Conservation (phyloP, 2,888 invertebrate genomes). For the Rotaria magnacalcarata region DNA sequence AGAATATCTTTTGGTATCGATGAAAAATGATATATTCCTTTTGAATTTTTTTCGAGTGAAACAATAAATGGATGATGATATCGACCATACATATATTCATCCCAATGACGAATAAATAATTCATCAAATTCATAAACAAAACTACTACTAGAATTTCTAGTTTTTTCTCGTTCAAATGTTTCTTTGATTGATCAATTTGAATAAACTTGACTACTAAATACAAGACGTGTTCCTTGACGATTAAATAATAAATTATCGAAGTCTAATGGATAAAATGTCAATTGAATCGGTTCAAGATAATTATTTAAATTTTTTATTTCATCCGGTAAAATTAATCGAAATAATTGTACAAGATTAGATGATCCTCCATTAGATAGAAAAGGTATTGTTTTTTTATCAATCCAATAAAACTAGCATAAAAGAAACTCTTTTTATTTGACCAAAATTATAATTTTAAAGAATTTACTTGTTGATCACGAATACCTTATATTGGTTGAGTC, state of each 20-base stretch:
- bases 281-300: constrained; percentile 11
- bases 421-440: no score
- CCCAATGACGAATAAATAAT: constrained; percentile 24
- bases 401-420: not conserved
- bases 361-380: constrained; percentile 3
- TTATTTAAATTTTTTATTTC: not conserved
- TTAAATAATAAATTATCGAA: not conserved
- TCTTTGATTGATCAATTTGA: not conserved
- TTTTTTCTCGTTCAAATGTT: not conserved
- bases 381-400: not conserved
- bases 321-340: not conserved
- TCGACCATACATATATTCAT: not conserved
- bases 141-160: not conserved
- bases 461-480: constrained; percentile 1
- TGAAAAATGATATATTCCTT: not conserved
- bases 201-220: constrained; percentile 18
- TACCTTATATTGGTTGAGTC: not conserved
- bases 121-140: not conserved
- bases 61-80: constrained; percentile 5
- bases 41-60: not conserved
- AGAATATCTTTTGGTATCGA: not conserved
- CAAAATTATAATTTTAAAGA: not conserved
- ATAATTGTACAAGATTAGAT: not conserved
- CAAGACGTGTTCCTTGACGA: not conserved
- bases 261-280: not conserved